Evolutionary conservation across 2,888 invertebrate genomes (phyloP).

Genomic region (Tiliacea citrago): DNA sequence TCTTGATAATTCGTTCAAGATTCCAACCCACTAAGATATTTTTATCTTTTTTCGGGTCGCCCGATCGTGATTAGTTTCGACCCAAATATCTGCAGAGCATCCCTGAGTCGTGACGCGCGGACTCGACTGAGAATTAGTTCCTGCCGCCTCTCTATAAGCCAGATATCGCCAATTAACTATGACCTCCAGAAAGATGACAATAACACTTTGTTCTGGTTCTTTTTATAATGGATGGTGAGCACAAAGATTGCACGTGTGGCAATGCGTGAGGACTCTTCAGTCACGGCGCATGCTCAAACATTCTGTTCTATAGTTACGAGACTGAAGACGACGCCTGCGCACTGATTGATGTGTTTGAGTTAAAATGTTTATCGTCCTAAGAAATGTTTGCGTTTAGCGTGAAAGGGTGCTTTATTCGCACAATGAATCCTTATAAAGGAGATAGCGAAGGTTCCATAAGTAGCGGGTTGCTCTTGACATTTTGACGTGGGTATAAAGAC

Average conservation of each 20-base stretch:
- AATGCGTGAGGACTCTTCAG: constrained; percentile 78
- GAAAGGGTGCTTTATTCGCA: constrained; percentile 38
- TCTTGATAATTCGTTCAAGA: constrained; percentile 7
- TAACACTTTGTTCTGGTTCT: constrained; percentile 49
- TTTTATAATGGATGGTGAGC: constrained; percentile 55
- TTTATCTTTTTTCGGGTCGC: constrained; percentile 33
- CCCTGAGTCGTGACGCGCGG: constrained; percentile 80
- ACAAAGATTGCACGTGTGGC: constrained; percentile 76
- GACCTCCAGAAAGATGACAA: constrained; percentile 58
- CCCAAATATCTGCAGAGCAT: constrained; percentile 49
- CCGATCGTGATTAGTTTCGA: constrained; percentile 68
- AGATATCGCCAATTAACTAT: constrained; percentile 61
- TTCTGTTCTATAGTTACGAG: constrained; percentile 69
- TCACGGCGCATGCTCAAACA: constrained; percentile 76
- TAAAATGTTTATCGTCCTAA: constrained; percentile 45
- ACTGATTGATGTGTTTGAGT: constrained; percentile 79
- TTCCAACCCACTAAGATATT: background rate
- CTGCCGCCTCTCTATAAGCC: constrained; percentile 69
- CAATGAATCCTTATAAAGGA: constrained; percentile 43
- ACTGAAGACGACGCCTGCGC: constrained; percentile 63
- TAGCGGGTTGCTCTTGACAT: constrained; percentile 40
- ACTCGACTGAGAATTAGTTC: constrained; percentile 80
- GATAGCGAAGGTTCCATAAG: constrained; percentile 18
- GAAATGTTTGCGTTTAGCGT: constrained; percentile 54
- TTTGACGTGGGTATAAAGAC: constrained; percentile 36